Percentiles rank a stretch among this genome's conserved stretches.
Evolutionary conservation across 2,113 vertebrate genomes (phyloP).

Genomic region (Egretta garzetta): DNA sequence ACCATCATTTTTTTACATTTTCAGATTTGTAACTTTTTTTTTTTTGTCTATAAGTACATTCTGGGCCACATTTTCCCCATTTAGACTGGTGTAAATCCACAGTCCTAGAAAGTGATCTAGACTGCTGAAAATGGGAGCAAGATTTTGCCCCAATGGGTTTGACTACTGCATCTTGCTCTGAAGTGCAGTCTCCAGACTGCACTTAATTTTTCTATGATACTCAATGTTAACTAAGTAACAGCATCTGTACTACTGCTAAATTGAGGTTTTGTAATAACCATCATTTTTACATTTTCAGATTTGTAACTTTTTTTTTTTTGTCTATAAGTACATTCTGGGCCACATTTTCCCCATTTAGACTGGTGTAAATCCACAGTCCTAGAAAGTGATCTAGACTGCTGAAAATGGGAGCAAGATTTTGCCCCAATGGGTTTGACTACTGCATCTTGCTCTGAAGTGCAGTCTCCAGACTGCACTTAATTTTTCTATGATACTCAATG

Average conservation of each 20-base stretch:
- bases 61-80: neutral
- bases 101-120: neutral
- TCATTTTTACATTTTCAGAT: neutral
- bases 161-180: neutral
- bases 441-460: neutral
- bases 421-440: neutral
- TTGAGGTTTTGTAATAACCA: neutral
- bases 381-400: neutral
- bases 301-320: neutral
- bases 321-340: neutral
- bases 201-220: neutral
- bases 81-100: neutral
- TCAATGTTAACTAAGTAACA: neutral
- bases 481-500: neutral
- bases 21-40: neutral
- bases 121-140: neutral
- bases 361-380: neutral
- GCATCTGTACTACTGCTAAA: constrained; percentile 1
- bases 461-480: neutral
- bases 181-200: neutral
- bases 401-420: neutral
- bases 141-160: neutral
- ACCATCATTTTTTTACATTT: neutral
- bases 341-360: neutral
- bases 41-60: neutral